Evolutionary conservation across 2,113 vertebrate genomes (phyloP), one percentile per base, ranked within the genome.

Genomic region (Gadus macrocephalus): DNA sequence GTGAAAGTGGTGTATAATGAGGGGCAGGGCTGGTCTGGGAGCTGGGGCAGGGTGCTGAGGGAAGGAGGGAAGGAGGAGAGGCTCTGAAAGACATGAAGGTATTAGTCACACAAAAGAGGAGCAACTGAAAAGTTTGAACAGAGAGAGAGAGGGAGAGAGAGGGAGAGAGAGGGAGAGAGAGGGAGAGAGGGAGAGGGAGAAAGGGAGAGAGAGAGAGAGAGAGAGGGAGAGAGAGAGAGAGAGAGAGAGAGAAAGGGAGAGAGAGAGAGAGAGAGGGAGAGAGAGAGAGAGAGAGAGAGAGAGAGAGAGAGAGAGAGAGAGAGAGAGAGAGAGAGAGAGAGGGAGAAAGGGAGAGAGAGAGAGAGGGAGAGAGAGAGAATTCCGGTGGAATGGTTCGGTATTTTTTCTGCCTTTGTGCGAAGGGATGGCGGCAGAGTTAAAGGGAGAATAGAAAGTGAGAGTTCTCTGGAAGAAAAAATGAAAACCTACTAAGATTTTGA

Each of bases 1-100:
- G 90, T 92, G 91, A 90, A 92, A 92, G 91, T 87, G 76, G 78
- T 86, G 84, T 89, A 89, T 91, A 92, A 92, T 91, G 87, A 91
- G 85, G 77, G 85, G 85, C 80, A 80, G 83, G 88, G 80, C 88
- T 89, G 81, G 86, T 89, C 84, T 87, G 81, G 77, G 86, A 80
- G 72, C 42, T 14, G 79, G 74, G 20, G 78, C 64, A 79, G 83
- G 67, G 65, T 78, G 79, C 70, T 73, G 56, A 75, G 74, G 81
- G 78, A 67, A 53, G 49, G 69, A 22, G 64, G 71, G 31, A 31
- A 56, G 27, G 65, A 72, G 28, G 27, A 56, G 38, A 0, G 17
- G 38, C 64, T 58, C 78, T 90, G 86, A 92, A 92, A 91, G 91
- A 90, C 90, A 88, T 84, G 85, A 90, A 89, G 89, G 90, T 91